Percentiles rank a stretch among this genome's conserved stretches.
These are phyloP conservation scores for Mesembrinibis cayennensis DNA, from an alignment of 2,113 vertebrate species.

Conservation along the genomic window DNA sequence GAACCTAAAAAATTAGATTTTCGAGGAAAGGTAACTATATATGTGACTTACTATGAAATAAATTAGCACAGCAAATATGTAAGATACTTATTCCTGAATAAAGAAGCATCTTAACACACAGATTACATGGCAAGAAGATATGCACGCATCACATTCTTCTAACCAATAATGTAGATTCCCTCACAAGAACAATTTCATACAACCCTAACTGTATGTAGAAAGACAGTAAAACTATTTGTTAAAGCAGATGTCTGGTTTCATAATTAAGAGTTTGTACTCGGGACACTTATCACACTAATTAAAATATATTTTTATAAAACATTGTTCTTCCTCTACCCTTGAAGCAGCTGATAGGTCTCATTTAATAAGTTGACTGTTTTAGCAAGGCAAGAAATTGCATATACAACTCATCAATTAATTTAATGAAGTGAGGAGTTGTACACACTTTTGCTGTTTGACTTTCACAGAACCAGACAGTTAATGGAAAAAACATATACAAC, in stretches of 20 bases:
- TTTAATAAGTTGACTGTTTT: background rate
- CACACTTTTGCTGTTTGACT: background rate
- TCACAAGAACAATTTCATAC: background rate
- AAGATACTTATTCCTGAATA: background rate
- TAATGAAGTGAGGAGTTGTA: background rate
- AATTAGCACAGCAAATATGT: background rate
- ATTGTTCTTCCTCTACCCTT: background rate
- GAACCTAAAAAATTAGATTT: background rate
- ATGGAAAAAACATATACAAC: background rate
- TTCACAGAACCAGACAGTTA: background rate
- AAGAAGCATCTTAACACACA: background rate
- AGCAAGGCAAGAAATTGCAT: background rate
- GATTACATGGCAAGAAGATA: background rate
- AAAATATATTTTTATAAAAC: background rate
- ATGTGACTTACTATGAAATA: background rate
- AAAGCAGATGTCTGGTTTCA: background rate
- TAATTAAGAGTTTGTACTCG: background rate
- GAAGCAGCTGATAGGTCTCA: background rate
- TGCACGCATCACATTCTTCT: accelerated
- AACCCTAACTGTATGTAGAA: background rate
- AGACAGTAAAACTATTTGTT: background rate
- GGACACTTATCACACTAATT: background rate
- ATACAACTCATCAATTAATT: background rate
- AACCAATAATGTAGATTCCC: background rate
- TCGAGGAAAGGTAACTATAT: background rate